Base-by-base conservation (phyloP, 2,113 vertebrate species). In the Lathamus discolor region DNA sequence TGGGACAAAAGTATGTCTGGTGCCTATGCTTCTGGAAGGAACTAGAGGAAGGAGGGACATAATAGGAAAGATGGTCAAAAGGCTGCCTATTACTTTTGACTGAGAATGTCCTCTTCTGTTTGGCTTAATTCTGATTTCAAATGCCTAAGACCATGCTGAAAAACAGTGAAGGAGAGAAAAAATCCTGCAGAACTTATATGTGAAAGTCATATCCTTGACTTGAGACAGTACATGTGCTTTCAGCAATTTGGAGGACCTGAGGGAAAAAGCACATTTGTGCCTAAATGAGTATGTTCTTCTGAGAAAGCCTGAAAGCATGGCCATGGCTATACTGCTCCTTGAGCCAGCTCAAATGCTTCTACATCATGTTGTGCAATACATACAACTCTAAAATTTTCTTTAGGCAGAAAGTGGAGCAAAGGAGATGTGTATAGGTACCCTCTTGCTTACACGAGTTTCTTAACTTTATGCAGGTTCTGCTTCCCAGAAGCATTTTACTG, bases 11-110 rank as follows among this genome's bases (percentile, higher is more conserved):
- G 4, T 8, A 5, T 54, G 6, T 31, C 39, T 39, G 12, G 5
- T 64, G 39, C 8, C 22, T 54, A 0, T 19, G 7, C 33, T 31
- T n/a, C 37, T 43, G 24, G 11, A 73, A 17, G 17, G 7, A 64
- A 3, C 9, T 27, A 68, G 20, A 59, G 6, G 25, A 80, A 68
- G 4, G 31, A 85, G 18, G 59, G 4, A 19, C 7, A 11, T 3
- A 0, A 41, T 23, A 63, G 6, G 29, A 88, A 75, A 83, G 19
- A 28, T 0, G 0, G 4, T 8, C 7, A 3, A 39, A 74, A 54
- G 18, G 18, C 18, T 59, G 6, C 6, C 14, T 54, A 4, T 83
- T 73, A 35, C 25, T 73, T 88, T 54, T 46, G n/a, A 72, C 15
- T 20, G 54, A 31, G 13, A 33, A 4, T 25, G 4, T 64, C 15